These are phyloP conservation scores for Callospermophilus lateralis DNA, from an alignment of 2,113 vertebrate genomes.

Conservation along the genomic window DNA sequence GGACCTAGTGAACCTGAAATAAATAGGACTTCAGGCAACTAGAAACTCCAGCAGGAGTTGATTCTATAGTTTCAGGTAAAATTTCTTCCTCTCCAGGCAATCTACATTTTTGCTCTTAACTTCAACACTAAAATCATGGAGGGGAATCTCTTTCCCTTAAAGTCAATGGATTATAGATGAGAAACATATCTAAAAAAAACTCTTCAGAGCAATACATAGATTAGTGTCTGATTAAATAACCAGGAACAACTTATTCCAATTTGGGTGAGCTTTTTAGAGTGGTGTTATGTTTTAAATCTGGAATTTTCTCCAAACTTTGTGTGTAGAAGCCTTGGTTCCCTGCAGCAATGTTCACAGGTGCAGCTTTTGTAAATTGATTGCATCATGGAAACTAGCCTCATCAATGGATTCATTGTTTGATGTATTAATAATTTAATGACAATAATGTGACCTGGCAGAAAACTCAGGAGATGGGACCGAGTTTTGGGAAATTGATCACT, in stretches of 20 bases:
- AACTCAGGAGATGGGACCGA: neutral
- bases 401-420: neutral
- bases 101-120: neutral
- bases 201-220: neutral
- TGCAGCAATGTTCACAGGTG: neutral
- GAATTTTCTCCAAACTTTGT: neutral
- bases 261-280: neutral
- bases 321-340: neutral
- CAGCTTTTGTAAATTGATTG: neutral
- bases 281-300: neutral
- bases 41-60: neutral
- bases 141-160: neutral
- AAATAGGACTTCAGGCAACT: accelerated
- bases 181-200: neutral
- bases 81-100: neutral
- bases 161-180: neutral
- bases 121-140: neutral
- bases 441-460: neutral
- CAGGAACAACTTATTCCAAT: neutral
- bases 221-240: neutral
- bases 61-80: neutral
- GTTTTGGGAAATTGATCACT: neutral
- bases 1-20: neutral
- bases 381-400: neutral
- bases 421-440: neutral